phyloP scores from a whole-genome alignment of 2,113 vertebrate genomes.

The Thymallus thymallus region DNA sequence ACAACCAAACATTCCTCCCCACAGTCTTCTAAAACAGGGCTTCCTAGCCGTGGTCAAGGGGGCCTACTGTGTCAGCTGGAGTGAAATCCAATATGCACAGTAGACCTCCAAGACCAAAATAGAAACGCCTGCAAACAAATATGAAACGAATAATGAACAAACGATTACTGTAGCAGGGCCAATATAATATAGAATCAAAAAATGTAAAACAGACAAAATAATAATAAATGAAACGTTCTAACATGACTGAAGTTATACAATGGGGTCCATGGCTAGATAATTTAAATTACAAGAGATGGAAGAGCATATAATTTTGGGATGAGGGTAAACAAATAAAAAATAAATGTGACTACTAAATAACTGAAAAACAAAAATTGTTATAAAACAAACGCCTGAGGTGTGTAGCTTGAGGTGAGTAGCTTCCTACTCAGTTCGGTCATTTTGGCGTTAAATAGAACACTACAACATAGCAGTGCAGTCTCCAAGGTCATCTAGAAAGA shows the following conservation, averaged over 20 bases:
- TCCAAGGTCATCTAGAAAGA: conserved; percentile 56
- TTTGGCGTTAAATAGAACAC: conserved; percentile 81
- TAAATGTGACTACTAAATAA: conserved; percentile 64
- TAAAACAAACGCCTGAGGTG: conserved; percentile 80
- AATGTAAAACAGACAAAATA: conserved; percentile 65
- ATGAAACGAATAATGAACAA: conserved; percentile 62
- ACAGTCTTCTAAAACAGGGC: conserved; percentile 13
- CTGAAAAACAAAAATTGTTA: conserved; percentile 27
- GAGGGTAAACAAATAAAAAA: conserved; percentile 61
- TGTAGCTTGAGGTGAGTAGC: conserved; percentile 47
- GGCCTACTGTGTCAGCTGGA: conserved; percentile 10
- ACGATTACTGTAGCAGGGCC: conserved; percentile 64
- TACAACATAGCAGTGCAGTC: conserved; percentile 69
- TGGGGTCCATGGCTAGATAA: conserved; percentile 78
- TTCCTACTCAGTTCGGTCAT: conserved; percentile 25
- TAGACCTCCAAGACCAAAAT: conserved; percentile 21
- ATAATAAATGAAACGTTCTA: conserved; percentile 79
- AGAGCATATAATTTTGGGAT: conserved; percentile 78
- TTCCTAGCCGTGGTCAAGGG: background rate
- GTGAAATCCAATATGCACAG: conserved; percentile 34
- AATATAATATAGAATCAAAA: conserved; percentile 78
- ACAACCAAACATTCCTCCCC: conserved; percentile 7
- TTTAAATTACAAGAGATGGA: conserved; percentile 78
- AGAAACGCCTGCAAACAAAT: conserved; percentile 9
- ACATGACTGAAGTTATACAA: conserved; percentile 80